Percentiles rank a stretch among this genome's conserved stretches.
Conservation (phyloP, 2,797 vertebrate species). For the Aselliscus stoliczkanus region DNA sequence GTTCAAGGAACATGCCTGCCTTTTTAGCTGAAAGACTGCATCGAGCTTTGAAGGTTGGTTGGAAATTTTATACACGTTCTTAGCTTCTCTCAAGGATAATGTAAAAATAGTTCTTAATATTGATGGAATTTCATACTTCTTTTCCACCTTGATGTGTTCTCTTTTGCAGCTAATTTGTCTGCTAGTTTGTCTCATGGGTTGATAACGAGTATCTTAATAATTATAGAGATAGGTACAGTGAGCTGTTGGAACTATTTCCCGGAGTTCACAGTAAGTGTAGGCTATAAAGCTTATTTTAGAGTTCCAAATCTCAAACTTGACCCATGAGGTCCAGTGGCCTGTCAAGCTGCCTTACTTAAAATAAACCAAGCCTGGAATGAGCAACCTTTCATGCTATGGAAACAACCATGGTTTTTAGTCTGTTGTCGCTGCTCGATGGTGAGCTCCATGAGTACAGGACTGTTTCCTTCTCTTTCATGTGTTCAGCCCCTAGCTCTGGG, state of each 20-base stretch:
- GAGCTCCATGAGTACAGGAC: not conserved
- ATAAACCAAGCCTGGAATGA: not conserved
- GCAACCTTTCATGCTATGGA: not conserved
- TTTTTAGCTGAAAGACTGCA: conserved; percentile 88
- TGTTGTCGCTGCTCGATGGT: not conserved
- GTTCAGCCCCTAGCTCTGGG: not conserved
- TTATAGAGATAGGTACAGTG: not conserved
- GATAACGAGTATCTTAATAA: not conserved
- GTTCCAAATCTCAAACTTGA: not conserved
- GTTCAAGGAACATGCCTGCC: conserved; percentile 85
- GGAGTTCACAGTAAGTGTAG: not conserved
- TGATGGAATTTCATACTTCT: not conserved
- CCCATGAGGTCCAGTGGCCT: not conserved
- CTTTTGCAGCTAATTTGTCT: not conserved
- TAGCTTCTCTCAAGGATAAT: not conserved
- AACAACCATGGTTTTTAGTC: not conserved
- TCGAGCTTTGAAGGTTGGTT: conserved; percentile 87
- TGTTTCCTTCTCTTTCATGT: not conserved
- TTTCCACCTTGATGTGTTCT: not conserved
- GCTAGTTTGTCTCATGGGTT: not conserved
- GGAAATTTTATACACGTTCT: not conserved
- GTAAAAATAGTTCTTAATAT: not conserved
- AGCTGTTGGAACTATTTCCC: not conserved
- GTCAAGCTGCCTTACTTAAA: not conserved
- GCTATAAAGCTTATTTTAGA: not conserved